phyloP scores from a whole-genome alignment of 2,888 invertebrate genomes.

The Ormyrus nitidulus region DNA sequence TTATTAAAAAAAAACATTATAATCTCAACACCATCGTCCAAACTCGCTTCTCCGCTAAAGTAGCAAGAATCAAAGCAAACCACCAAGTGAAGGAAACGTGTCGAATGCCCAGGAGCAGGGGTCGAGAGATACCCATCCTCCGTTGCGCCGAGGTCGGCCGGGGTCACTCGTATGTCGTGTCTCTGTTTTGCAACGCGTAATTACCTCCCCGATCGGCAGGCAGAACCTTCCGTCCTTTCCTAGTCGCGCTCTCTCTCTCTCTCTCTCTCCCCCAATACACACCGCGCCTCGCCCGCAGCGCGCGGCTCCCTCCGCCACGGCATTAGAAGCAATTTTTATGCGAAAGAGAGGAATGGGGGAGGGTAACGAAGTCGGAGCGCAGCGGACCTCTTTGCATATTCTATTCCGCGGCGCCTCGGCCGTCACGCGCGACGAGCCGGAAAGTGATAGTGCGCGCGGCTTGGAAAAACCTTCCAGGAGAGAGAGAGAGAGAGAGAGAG shows the following conservation, averaged over 20 bases:
- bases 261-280: neutral
- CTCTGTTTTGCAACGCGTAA: constrained; percentile 70
- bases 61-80: neutral
- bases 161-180: constrained; percentile 67
- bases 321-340: constrained; percentile 29
- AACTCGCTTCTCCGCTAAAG: no score
- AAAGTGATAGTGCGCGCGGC: constrained; percentile 65
- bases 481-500: neutral
- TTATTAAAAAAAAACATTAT: no score
- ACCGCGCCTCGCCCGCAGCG: neutral
- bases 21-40: no score
- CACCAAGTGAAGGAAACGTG: neutral
- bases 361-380: constrained; percentile 4
- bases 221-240: neutral
- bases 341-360: neutral
- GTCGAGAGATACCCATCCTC: constrained; percentile 6
- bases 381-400: constrained; percentile 37
- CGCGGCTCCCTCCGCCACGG: neutral
- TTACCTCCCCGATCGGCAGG: constrained; percentile 58
- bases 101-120: neutral
- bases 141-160: constrained; percentile 57
- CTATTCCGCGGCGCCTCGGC: constrained; percentile 36
- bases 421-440: constrained; percentile 67
- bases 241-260: neutral
- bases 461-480: neutral